A percentile compares a stretch with the other conserved stretches of the same genome.
Conservation (phyloP, 2,888 invertebrate genomes). For the Tiliacea aurago region DNA sequence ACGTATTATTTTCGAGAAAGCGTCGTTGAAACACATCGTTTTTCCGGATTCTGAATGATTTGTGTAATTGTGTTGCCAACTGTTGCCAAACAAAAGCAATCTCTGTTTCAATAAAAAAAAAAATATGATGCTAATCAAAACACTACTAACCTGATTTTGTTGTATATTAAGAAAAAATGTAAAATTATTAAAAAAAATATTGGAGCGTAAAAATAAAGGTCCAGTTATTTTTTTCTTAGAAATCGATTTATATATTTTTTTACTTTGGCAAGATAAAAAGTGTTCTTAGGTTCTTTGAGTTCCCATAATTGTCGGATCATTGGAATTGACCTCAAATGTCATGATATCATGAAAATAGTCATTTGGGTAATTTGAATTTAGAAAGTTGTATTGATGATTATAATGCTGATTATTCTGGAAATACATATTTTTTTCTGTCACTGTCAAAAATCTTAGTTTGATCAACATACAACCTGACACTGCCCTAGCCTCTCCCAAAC, state of each 20-base stretch:
- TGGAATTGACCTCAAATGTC: too few species aligned
- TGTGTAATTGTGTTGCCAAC: constrained; percentile 56
- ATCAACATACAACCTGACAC: too few species aligned
- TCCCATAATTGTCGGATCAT: constrained; percentile 1
- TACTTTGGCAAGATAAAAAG: constrained; percentile 10
- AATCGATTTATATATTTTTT: neutral
- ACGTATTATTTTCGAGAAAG: constrained; percentile 73
- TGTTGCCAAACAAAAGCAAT: neutral
- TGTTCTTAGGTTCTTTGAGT: neutral
- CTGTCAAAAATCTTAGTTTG: too few species aligned
- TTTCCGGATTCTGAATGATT: constrained; percentile 68
- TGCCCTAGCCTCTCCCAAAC: too few species aligned
- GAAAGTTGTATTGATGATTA: too few species aligned
- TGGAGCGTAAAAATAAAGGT: neutral
- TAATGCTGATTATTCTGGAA: too few species aligned
- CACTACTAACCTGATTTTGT: neutral
- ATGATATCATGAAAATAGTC: too few species aligned
- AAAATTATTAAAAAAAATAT: neutral
- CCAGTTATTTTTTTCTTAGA: too few species aligned
- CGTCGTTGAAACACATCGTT: constrained; percentile 77
- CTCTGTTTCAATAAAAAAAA: neutral
- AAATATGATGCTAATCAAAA: neutral
- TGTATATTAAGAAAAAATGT: neutral
- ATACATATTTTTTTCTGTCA: too few species aligned
- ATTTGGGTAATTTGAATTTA: too few species aligned